Percentiles rank a stretch among this genome's conserved stretches.
Evolutionary conservation across 1,140 invertebrate genomes (phyloP).

Genomic region (Conus betulinus): DNA sequence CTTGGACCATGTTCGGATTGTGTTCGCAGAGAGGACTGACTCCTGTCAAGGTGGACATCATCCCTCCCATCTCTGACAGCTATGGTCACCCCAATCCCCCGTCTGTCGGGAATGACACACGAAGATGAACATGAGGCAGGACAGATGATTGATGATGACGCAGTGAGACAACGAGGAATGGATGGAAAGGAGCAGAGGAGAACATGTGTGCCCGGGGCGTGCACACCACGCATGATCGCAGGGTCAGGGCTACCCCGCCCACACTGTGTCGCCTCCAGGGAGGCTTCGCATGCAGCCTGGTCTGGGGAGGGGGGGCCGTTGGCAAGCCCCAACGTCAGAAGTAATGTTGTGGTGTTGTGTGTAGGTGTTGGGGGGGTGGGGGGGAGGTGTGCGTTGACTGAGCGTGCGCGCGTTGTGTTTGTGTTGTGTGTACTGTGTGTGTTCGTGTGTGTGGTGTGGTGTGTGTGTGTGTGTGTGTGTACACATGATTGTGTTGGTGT

Average conservation of each 20-base stretch:
- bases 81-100: slow-evolving; percentile 9
- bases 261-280: slow-evolving; percentile 64
- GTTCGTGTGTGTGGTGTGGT: neutral
- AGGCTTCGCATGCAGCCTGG: slow-evolving; percentile 87
- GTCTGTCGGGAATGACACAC: too few species aligned
- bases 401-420: neutral
- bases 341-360: slow-evolving; percentile 16
- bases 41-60: slow-evolving; percentile 43
- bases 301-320: too few species aligned
- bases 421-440: slow-evolving; percentile 8
- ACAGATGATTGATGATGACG: neutral
- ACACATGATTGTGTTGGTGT: neutral
- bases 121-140: too few species aligned
- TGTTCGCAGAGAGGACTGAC: slow-evolving; percentile 58
- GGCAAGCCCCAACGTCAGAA: slow-evolving; percentile 35
- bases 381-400: neutral
- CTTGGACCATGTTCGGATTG: slow-evolving; percentile 26
- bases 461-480: slow-evolving; percentile 12
- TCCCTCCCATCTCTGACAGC: slow-evolving; percentile 18
- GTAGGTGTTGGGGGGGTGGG: neutral
- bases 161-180: slow-evolving; percentile 13
- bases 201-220: slow-evolving; percentile 88
- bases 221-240: slow-evolving; percentile 86
- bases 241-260: slow-evolving; percentile 79
- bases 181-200: slow-evolving; percentile 45